phyloP scores from a whole-genome alignment of 2,113 vertebrate species.

The Tamias sibiricus region DNA sequence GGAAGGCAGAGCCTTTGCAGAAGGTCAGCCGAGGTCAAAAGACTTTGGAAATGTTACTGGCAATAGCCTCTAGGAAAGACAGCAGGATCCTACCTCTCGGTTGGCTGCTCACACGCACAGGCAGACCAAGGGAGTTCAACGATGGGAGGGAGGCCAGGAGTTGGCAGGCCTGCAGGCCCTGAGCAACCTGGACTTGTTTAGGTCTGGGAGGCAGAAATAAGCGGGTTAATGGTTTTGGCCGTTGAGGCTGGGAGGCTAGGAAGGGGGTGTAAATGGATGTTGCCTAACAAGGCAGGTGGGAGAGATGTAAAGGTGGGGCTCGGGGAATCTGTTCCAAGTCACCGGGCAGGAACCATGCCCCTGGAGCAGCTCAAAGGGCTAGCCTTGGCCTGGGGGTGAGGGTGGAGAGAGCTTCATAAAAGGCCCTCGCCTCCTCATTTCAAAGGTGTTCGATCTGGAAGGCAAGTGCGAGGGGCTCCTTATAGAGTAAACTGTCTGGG shows the following conservation, averaged over 20 bases:
- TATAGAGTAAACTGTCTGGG: constrained; percentile 30
- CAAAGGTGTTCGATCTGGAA: constrained; percentile 70
- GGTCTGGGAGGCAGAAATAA: constrained; percentile 59
- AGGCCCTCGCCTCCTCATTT: constrained; percentile 33
- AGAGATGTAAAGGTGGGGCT: constrained; percentile 61
- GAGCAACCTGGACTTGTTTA: constrained; percentile 75
- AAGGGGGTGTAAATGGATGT: constrained; percentile 67
- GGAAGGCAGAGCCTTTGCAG: constrained; percentile 38
- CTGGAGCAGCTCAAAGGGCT: constrained; percentile 65
- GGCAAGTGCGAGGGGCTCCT: constrained; percentile 11
- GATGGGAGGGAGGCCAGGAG: constrained; percentile 83
- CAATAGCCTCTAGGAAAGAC: constrained; percentile 64
- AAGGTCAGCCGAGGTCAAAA: constrained; percentile 73
- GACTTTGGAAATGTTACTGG: constrained; percentile 59
- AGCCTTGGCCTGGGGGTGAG: constrained; percentile 39
- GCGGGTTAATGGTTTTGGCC: constrained; percentile 84
- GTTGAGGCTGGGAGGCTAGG: constrained; percentile 68
- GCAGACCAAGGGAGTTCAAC: constrained; percentile 84
- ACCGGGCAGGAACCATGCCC: constrained; percentile 76
- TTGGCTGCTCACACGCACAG: constrained; percentile 77
- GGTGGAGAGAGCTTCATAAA: constrained; percentile 73
- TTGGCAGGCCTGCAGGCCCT: constrained; percentile 75
- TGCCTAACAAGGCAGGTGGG: constrained; percentile 84
- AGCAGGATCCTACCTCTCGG: constrained; percentile 70
- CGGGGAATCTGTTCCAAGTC: constrained; percentile 79